Base-by-base conservation (phyloP, 2,113 vertebrate species). In the Stigmatopora argus region DNA sequence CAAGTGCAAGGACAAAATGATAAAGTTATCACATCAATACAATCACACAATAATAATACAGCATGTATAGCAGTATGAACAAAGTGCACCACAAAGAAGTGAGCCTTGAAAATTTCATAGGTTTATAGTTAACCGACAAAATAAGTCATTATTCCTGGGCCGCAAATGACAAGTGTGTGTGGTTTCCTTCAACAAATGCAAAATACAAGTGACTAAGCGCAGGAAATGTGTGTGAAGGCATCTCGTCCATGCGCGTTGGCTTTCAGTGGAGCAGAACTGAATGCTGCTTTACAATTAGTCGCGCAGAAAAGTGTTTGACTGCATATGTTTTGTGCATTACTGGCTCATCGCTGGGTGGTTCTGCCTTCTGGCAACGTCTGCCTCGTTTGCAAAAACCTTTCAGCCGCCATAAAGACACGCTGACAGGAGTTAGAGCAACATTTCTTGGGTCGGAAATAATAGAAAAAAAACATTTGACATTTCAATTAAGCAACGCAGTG, bases 91-190 rank as follows among this genome's bases (percentile, higher is more conserved):
- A 31, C 26, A 31, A 31, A 31, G 26, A 31, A 31, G 26, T 31
- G 26, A 31, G 26, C 26, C 26, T 31, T 31, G 26, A 31, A 3
- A 31, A 31, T 1, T 31, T 31, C 3, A 31, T 31, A 31, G 69
- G 71, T 80, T 78, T 65, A 70, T 23, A 71, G 75, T 65, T 46
- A 60, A 74, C 66, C 59, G 35, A 72, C 72, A 77, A 71, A 79
- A 84, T 77, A 69, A 83, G 75, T 55, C 48, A 53, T 66, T 64
- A 65, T 19, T 74, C 62, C 66, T 67, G 21, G 26, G 47, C 67
- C 47, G 41, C 66, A 62, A 67, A 71, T n/a, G 72, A 78, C 52
- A 55, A 44, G 21, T 56, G 53, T 69, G 49, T 44, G 51, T 34
- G 61, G 66, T 71, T 64, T n/a, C 45, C 73, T 70, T 74, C 21